Conservation (phyloP, 2,113 vertebrate genomes). For the Brachypodius melanocephalos region DNA sequence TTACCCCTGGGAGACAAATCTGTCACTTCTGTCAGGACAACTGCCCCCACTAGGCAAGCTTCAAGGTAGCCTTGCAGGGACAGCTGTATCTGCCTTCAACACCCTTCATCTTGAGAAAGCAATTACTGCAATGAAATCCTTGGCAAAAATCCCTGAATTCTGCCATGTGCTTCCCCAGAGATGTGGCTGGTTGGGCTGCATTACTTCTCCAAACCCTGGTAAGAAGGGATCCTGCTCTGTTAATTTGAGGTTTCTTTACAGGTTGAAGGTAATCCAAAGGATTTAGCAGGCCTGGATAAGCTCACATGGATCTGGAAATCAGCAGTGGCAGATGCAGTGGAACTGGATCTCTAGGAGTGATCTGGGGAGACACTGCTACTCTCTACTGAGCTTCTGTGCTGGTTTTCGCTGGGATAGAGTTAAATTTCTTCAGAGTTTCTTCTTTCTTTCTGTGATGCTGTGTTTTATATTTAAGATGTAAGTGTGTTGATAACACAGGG, state of each 20-base stretch:
- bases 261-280: not conserved
- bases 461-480: not conserved
- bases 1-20: not conserved
- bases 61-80: not conserved
- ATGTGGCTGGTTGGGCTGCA: not conserved
- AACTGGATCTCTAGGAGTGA: not conserved
- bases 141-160: not conserved
- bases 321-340: not conserved
- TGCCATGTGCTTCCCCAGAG: not conserved
- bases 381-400: not conserved
- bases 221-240: not conserved
- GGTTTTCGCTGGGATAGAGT: not conserved
- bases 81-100: not conserved
- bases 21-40: not conserved
- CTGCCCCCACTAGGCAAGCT: not conserved
- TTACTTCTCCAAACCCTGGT: not conserved
- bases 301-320: not conserved
- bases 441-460: not conserved
- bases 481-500: not conserved
- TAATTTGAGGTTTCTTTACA: not conserved
- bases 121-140: not conserved
- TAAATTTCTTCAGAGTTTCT: not conserved
- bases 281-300: not conserved
- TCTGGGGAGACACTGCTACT: not conserved
- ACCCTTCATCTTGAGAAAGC: not conserved